Evolutionary conservation across 2,888 invertebrate genomes (phyloP).

Genomic region (Lampropteryx suffumata): DNA sequence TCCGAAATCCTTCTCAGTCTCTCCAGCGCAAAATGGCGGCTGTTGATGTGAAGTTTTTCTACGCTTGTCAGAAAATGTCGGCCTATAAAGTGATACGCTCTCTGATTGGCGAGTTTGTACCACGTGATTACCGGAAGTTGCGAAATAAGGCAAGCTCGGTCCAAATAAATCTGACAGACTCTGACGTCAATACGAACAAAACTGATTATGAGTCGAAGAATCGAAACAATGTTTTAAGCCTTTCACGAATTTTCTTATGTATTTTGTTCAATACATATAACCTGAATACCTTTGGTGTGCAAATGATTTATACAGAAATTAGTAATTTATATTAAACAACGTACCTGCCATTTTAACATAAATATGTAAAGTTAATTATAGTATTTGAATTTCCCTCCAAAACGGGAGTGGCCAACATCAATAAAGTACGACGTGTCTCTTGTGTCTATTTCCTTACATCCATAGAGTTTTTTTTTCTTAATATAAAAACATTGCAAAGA

Average conservation of each 20-base stretch:
- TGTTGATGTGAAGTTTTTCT: slow-evolving; percentile 97
- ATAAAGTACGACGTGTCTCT: slow-evolving; percentile 74
- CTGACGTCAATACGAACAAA: slow-evolving; percentile 75
- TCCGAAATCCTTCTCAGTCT: slow-evolving; percentile 90
- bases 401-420: slow-evolving; percentile 77
- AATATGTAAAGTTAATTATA: slow-evolving; percentile 1
- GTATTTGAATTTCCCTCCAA: slow-evolving; percentile 69
- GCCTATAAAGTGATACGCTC: slow-evolving; percentile 70
- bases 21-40: slow-evolving; percentile 96
- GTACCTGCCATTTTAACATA: not conserved
- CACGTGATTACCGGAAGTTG: slow-evolving; percentile 80
- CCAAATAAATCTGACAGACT: slow-evolving; percentile 43
- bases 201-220: slow-evolving; percentile 62
- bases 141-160: slow-evolving; percentile 73
- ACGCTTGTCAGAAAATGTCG: slow-evolving; percentile 94
- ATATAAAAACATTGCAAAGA: too few relatives aligned
- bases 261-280: slow-evolving; percentile 18
- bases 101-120: slow-evolving; percentile 70
- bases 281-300: too few relatives aligned
- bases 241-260: too few relatives aligned
- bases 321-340: not conserved
- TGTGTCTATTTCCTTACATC: slow-evolving; percentile 48
- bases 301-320: not conserved
- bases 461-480: slow-evolving; percentile 42
- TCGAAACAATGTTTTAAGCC: slow-evolving; percentile 14